Evolutionary conservation across 2,797 vertebrate genomes (phyloP).

Genomic region (Chanos chanos): DNA sequence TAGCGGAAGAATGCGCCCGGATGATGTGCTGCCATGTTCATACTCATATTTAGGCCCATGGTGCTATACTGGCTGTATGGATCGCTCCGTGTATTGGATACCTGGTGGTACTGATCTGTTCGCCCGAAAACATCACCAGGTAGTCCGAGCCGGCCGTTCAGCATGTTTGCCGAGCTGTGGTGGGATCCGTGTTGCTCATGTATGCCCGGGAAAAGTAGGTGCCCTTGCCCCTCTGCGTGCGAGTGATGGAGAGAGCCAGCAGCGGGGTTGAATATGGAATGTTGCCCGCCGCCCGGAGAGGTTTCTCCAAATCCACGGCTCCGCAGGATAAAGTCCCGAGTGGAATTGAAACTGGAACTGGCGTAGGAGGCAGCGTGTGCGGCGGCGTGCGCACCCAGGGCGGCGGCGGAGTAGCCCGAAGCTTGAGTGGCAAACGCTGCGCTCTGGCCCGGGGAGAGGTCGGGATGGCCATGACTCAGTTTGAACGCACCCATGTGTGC

Average conservation of each 20-base stretch:
- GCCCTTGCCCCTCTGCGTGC: constrained; percentile 75
- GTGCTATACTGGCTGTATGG: constrained; percentile 79
- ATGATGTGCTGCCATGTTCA: constrained; percentile 80
- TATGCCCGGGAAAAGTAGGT: constrained; percentile 78
- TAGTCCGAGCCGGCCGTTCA: constrained; percentile 79
- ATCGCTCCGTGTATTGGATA: constrained; percentile 79
- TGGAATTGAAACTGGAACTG: constrained; percentile 78
- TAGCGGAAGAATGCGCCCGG: constrained; percentile 86
- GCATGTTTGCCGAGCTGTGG: constrained; percentile 75
- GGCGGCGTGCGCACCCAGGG: constrained; percentile 70
- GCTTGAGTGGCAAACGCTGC: constrained; percentile 80
- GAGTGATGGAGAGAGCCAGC: constrained; percentile 71
- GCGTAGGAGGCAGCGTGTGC: constrained; percentile 81
- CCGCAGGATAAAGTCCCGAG: constrained; percentile 83
- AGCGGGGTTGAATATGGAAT: constrained; percentile 69
- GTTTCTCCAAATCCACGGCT: constrained; percentile 80
- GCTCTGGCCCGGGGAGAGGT: constrained; percentile 76
- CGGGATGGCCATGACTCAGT: constrained; percentile 76
- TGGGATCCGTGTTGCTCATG: constrained; percentile 75
- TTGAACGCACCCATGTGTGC: constrained; percentile 84
- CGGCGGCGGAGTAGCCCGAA: constrained; percentile 73
- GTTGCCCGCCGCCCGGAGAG: constrained; percentile 62
- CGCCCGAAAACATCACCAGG: constrained; percentile 81
- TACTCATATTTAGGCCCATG: constrained; percentile 80
- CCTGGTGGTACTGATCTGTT: constrained; percentile 82